These are phyloP conservation scores for Conger conger DNA, from an alignment of 2,113 vertebrate genomes.

Conservation along the genomic window DNA sequence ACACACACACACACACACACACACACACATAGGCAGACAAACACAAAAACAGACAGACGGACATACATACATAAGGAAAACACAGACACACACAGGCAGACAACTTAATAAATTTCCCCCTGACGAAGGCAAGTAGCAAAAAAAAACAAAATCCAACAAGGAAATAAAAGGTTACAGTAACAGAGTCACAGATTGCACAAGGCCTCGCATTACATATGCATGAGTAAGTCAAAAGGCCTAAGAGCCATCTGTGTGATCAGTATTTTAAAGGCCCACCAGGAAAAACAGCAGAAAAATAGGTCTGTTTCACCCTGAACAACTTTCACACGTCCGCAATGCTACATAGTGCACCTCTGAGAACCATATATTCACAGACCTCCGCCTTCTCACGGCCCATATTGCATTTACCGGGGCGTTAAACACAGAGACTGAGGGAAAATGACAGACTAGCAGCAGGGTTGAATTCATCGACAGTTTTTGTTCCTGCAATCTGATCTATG, in stretches of 20 bases:
- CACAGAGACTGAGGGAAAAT: not conserved
- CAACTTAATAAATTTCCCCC: not conserved
- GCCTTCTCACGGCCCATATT: not conserved
- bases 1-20: not conserved
- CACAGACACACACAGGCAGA: not conserved
- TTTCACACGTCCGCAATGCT: no score
- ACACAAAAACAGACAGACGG: not conserved
- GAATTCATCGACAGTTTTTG: not conserved
- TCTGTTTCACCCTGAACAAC: constrained; percentile 28
- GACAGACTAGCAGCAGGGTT: not conserved
- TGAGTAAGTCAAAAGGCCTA: constrained; percentile 14
- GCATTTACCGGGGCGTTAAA: not conserved
- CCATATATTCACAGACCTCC: not conserved
- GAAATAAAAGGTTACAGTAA: constrained; percentile 23
- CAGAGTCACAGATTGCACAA: not conserved
- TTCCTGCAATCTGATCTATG: not conserved
- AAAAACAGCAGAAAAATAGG: constrained; percentile 45
- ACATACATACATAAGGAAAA: not conserved
- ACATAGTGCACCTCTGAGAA: not conserved
- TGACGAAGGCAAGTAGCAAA: not conserved
- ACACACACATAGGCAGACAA: not conserved
- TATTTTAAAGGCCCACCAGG: constrained; percentile 23
- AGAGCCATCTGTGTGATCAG: constrained; percentile 25
- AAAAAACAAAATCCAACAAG: not conserved
- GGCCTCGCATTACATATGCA: not conserved